Evolutionary conservation across 2,797 vertebrate species (phyloP).

Genomic region (Pseudotriccus pelzelni): DNA sequence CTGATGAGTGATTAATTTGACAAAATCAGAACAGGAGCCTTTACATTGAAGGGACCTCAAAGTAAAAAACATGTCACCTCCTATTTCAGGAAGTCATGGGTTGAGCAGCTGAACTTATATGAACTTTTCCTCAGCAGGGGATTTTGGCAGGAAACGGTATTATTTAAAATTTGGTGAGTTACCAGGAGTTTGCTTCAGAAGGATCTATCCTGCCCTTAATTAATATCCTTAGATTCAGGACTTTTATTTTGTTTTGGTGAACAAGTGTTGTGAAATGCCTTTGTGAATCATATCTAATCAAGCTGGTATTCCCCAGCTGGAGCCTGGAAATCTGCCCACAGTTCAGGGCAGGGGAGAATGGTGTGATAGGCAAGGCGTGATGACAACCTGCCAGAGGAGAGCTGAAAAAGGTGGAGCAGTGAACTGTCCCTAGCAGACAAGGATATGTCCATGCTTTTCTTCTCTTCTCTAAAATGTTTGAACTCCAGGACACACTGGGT

Average conservation of each 20-base stretch:
- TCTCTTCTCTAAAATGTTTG: background rate
- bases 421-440: background rate
- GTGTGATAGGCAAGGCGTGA: background rate
- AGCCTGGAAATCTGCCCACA: conserved; percentile 59
- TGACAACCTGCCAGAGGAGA: conserved; percentile 11
- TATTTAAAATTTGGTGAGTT: conserved; percentile 17
- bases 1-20: background rate
- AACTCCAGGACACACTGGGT: conserved; percentile 23
- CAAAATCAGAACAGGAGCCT: background rate
- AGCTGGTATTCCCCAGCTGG: conserved; percentile 34
- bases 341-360: background rate
- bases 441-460: background rate
- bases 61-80: background rate
- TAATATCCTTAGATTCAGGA: background rate
- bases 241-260: conserved; percentile 43
- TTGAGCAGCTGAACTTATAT: background rate
- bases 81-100: background rate
- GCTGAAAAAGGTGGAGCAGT: background rate
- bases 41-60: background rate
- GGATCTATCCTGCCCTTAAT: conserved; percentile 8
- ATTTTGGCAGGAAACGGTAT: background rate
- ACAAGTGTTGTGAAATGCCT: conserved; percentile 55
- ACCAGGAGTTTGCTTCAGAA: background rate
- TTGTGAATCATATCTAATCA: conserved; percentile 58
- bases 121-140: background rate